Conservation (phyloP, 2,113 vertebrate genomes). For the Oreotragus oreotragus region DNA sequence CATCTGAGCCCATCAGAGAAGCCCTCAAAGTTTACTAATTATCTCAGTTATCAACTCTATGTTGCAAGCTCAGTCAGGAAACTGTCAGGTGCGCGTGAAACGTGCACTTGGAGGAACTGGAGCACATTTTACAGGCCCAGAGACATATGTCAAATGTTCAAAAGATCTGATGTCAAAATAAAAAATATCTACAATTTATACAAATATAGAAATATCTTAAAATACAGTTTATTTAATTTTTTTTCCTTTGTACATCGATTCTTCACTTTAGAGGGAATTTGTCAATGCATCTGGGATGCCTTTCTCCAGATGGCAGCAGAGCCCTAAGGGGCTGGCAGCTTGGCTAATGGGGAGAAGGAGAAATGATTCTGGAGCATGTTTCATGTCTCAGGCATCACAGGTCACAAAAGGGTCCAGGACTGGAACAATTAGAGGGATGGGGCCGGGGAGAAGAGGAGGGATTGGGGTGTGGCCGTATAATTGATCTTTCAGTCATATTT, state of each 20-base stretch:
- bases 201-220: neutral
- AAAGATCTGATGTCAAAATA: neutral
- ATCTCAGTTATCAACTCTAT: neutral
- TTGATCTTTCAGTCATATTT: neutral
- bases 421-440: neutral
- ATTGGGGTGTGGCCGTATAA: accelerated
- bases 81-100: neutral
- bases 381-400: neutral
- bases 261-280: neutral
- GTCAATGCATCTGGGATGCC: neutral
- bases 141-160: neutral
- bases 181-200: neutral
- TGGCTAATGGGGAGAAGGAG: neutral
- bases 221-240: neutral
- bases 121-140: neutral
- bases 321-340: neutral
- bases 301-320: neutral
- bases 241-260: neutral
- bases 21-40: neutral
- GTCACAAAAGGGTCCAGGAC: neutral
- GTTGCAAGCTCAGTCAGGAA: neutral
- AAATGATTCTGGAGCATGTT: neutral
- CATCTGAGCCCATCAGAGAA: neutral
- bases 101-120: accelerated
- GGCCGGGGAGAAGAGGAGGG: neutral